Percentiles rank a stretch among this genome's conserved stretches.
These are phyloP conservation scores for Notocelia uddmanniana DNA, from an alignment of 2,888 invertebrate genomes.

Conservation along the genomic window DNA sequence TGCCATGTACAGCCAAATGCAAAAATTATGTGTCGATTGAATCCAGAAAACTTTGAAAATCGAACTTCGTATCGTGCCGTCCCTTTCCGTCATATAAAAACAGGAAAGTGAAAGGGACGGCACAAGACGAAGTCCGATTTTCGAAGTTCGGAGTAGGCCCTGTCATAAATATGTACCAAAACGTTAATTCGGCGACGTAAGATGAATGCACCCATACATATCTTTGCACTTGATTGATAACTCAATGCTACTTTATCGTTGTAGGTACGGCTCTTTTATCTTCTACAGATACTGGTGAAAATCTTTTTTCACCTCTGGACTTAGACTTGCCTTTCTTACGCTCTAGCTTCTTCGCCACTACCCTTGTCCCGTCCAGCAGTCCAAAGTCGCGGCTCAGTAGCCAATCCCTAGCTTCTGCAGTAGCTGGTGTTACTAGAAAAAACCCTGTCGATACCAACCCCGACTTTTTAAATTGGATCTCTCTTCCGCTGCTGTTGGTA, in stretches of 20 bases:
- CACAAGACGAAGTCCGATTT: no score
- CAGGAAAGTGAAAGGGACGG: no score
- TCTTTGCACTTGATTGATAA: background rate
- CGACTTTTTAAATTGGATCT: background rate
- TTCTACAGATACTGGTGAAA: background rate
- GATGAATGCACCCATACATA: no score
- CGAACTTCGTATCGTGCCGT: no score
- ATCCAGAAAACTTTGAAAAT: no score
- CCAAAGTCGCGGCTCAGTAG: constrained; percentile 13
- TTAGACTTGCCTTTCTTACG: background rate
- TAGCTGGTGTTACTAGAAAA: constrained; percentile 12
- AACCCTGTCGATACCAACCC: constrained; percentile 6
- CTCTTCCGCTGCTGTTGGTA: background rate
- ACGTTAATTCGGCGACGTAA: no score
- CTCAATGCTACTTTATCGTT: background rate
- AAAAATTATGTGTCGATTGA: no score
- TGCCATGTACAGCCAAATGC: no score
- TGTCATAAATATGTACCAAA: no score
- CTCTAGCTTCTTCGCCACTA: constrained; percentile 4
- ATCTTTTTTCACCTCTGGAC: background rate
- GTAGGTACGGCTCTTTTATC: constrained; percentile 4
- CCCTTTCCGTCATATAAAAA: no score
- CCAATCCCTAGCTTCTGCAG: constrained; percentile 11
- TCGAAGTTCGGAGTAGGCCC: no score
- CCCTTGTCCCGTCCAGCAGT: background rate